A percentile compares a stretch with the other conserved stretches of the same genome.
These are phyloP conservation scores for Nothobranchius furzeri DNA, from an alignment of 2,113 vertebrate genomes.

Conservation along the genomic window DNA sequence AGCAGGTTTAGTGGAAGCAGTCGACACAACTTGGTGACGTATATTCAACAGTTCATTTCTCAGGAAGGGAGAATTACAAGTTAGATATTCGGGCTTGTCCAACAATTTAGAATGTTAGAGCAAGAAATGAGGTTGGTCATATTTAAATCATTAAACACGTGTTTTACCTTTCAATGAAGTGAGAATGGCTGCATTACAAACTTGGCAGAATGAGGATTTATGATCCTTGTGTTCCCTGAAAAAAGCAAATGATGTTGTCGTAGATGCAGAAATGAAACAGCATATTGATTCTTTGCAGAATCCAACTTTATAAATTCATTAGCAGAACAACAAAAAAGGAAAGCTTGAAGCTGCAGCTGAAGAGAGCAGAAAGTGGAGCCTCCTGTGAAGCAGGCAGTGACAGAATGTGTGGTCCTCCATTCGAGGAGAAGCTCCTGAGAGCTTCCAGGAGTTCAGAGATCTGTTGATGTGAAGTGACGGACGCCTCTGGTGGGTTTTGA, in stretches of 20 bases:
- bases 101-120: not conserved
- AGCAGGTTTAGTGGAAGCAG: too few relatives aligned
- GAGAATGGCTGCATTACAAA: not conserved
- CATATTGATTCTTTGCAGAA: too few relatives aligned
- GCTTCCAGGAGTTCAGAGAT: constrained; percentile 28
- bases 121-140: not conserved
- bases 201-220: constrained; percentile 10
- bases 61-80: too few relatives aligned
- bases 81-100: too few relatives aligned
- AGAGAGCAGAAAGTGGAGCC: constrained; percentile 20
- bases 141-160: constrained; percentile 22
- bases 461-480: constrained; percentile 57
- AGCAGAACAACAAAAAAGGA: too few relatives aligned
- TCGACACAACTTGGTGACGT: too few relatives aligned
- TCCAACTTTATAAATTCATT: too few relatives aligned
- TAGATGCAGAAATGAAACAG: not conserved
- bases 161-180: constrained; percentile 10
- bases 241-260: not conserved
- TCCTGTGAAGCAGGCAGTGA: constrained; percentile 8
- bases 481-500: constrained; percentile 43
- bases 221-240: not conserved
- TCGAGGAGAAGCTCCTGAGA: constrained; percentile 39
- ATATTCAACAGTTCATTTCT: too few relatives aligned
- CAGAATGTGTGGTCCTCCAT: constrained; percentile 27
- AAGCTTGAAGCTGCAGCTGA: constrained; percentile 3